A percentile compares a stretch with the other conserved stretches of the same genome.
Conservation (phyloP, 2,888 invertebrate species). For the Parnassius glacialis region DNA sequence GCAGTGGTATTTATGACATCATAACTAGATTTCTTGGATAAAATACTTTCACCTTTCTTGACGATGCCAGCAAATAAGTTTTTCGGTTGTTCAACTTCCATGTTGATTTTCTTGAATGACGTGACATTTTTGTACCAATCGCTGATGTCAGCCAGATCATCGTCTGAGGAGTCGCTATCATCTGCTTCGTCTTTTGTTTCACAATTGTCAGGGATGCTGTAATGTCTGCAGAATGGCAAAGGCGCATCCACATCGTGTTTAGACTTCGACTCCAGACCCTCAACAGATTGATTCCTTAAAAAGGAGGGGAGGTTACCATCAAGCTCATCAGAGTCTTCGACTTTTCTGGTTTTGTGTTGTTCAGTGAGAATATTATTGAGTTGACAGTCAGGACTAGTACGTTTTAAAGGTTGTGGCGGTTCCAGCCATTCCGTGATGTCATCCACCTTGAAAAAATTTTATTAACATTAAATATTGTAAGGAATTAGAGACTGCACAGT, state of each 20-base stretch:
- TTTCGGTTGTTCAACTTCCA: conserved; percentile 47
- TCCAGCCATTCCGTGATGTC: conserved; percentile 73
- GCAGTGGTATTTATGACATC: conserved; percentile 54
- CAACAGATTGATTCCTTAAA: conserved; percentile 71
- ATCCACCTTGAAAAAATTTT: conserved; percentile 53
- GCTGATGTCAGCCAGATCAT: conserved; percentile 35
- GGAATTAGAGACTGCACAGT: neutral
- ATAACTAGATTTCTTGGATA: conserved; percentile 55
- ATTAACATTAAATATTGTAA: neutral
- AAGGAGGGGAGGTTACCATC: conserved; percentile 51
- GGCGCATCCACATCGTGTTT: conserved; percentile 45
- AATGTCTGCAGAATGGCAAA: conserved; percentile 53
- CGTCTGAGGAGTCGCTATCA: conserved; percentile 49
- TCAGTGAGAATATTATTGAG: conserved; percentile 42
- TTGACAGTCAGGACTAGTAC: conserved; percentile 53
- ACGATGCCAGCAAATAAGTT: conserved; percentile 45
- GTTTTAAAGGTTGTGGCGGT: conserved; percentile 56
- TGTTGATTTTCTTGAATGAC: conserved; percentile 36
- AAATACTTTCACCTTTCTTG: conserved; percentile 48
- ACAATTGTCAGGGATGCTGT: conserved; percentile 53
- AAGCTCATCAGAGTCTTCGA: conserved; percentile 32
- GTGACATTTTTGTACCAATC: conserved; percentile 46
- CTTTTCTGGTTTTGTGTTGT: conserved; percentile 41
- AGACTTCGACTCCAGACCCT: conserved; percentile 57
- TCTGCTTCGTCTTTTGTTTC: conserved; percentile 26